Conservation (phyloP, 1,140 invertebrate species). For the Heliothis subflexa region DNA sequence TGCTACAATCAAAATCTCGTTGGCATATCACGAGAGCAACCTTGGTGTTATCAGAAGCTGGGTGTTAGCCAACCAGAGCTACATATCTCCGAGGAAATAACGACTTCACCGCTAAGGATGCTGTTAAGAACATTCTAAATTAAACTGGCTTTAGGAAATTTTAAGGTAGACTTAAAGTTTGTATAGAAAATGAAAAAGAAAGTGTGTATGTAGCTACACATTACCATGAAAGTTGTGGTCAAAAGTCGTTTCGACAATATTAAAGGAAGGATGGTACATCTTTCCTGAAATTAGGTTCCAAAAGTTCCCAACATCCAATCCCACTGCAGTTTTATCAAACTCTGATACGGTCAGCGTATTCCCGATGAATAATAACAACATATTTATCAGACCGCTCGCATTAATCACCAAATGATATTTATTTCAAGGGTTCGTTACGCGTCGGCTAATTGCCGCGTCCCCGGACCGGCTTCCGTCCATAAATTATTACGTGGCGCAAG, state of each 20-base stretch:
- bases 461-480: conserved; percentile 73
- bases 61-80: conserved; percentile 27
- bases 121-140: not conserved
- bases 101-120: not conserved
- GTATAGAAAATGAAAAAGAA: no score
- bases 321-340: conserved; percentile 14
- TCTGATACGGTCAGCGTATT: conserved; percentile 24
- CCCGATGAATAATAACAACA: conserved; percentile 70
- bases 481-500: conserved; percentile 73
- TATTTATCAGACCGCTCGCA: conserved; percentile 72
- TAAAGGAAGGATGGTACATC: no score
- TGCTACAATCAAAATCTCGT: conserved; percentile 37
- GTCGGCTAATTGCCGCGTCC: conserved; percentile 79
- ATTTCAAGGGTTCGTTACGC: conserved; percentile 83
- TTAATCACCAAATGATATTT: conserved; percentile 83
- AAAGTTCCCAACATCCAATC: not conserved
- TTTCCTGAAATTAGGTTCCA: not conserved
- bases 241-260: no score
- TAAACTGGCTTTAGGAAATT: not conserved
- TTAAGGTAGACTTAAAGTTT: no score
- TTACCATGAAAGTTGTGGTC: no score
- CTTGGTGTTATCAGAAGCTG: conserved; percentile 18
- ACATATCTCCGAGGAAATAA: not conserved
- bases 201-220: no score
- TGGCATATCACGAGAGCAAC: conserved; percentile 16